These are phyloP conservation scores for Brachionus rotundiformis DNA, from an alignment of 1,140 invertebrate genomes.

Conservation along the genomic window DNA sequence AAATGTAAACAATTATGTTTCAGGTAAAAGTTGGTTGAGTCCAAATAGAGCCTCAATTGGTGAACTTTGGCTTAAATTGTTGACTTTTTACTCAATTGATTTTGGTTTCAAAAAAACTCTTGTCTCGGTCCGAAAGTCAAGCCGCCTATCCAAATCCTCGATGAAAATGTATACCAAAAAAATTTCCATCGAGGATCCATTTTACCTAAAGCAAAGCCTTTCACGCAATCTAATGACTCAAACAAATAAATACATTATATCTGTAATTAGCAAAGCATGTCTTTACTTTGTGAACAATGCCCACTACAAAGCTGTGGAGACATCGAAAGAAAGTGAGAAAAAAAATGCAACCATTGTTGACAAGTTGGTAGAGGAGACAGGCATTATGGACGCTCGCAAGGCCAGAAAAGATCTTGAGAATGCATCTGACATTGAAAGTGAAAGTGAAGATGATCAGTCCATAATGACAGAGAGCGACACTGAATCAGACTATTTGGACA, in stretches of 20 bases:
- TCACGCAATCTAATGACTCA: conserved; percentile 34
- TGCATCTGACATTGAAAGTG: not conserved
- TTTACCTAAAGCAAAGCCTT: conserved; percentile 29
- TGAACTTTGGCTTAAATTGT: conserved; percentile 64
- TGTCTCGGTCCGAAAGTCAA: conserved; percentile 60
- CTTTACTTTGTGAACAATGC: conserved; percentile 22
- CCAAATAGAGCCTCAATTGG: conserved; percentile 56
- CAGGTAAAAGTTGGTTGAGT: not conserved
- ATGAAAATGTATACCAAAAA: conserved; percentile 65
- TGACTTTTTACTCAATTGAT: conserved; percentile 64
- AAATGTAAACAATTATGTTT: not conserved
- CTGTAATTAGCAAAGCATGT: conserved; percentile 34
- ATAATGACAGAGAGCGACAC: not conserved
- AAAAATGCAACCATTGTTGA: not conserved
- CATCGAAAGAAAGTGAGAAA: not conserved
- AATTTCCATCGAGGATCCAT: conserved; percentile 66
- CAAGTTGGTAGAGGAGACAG: not conserved
- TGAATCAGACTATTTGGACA: not conserved
- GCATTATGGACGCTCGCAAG: conserved; percentile 4
- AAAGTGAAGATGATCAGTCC: not conserved
- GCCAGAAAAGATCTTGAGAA: not conserved
- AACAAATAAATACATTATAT: conserved; percentile 35
- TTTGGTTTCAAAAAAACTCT: conserved; percentile 62
- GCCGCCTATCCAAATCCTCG: conserved; percentile 57
- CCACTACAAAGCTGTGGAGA: not conserved